Base-by-base conservation (phyloP, 2,888 invertebrate genomes). In the Corythucha ciliata region DNA sequence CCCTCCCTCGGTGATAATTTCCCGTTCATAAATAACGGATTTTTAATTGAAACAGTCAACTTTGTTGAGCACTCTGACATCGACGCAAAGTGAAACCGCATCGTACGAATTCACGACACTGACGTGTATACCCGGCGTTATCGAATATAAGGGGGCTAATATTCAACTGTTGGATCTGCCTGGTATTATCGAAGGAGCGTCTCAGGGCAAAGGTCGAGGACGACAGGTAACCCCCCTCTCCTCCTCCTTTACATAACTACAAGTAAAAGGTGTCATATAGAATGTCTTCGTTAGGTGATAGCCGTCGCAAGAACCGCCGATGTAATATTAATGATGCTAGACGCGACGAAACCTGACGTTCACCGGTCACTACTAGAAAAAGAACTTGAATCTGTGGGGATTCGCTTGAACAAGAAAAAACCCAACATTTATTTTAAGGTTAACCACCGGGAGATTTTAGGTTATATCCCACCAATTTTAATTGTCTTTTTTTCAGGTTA, bases 381-480 rank as follows among this genome's bases (percentile, higher is more conserved):
- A 57, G 98, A 99, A 69, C 75, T 98, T 68, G 98, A 99, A 72
- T 86, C 89, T 63, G 97, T 99, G 25, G 98, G 97, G 54, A 97
- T 98, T 63, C 75, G 98, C 63, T 76, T 99, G 54, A 99, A 99
- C 70, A 93, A 90, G 69, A 73, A 72, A 52, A 93, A 88, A 69
- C 98, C 98, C 3, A 94, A 97, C 68, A 97, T 98, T 68, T 98
- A 98, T 72, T 98, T 93, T 68, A 98, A 97, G 78, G 86, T 88
- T 66, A 67, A 47, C 24, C 32, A 32, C 33, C 26, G 4, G 21
- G 1, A 7, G 16, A 34, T 48, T 7, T 8, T n/a, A 12, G 18
- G 26, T 12, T 2, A 5, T 16, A 20, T 14, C n/a, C n/a, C n/a
- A n/a, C n/a, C n/a, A 21, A 3, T 47, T 18, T 18, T 51, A 32